Evolutionary conservation across 2,113 vertebrate species (phyloP).

Genomic region (Panthera tigris): DNA sequence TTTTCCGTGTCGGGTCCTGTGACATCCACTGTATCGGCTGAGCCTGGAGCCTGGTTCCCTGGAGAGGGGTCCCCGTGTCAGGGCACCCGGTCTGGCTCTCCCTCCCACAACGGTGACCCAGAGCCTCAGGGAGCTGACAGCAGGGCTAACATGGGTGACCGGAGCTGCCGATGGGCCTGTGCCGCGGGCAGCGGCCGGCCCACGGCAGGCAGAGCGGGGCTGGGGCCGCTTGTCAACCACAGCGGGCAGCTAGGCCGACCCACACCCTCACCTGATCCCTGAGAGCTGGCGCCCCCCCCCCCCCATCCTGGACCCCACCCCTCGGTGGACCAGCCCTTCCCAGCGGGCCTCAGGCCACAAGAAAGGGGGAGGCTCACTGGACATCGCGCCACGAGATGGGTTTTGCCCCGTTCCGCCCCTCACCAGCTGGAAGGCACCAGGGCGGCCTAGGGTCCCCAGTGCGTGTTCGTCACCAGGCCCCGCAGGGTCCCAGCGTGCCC

Average conservation of each 20-base stretch:
- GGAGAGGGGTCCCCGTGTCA: background rate
- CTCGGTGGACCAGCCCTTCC: background rate
- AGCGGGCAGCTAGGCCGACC: background rate
- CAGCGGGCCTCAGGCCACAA: too few relatives aligned
- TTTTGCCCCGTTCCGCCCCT: background rate
- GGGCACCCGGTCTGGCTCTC: background rate
- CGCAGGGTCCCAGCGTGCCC: background rate
- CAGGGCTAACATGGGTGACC: background rate
- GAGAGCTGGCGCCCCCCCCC: too few relatives aligned
- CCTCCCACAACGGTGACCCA: background rate
- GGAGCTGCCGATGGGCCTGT: background rate
- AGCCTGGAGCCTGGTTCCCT: background rate
- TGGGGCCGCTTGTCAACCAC: background rate
- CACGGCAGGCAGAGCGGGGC: background rate
- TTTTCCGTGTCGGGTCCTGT: background rate
- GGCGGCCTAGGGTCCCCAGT: accelerated
- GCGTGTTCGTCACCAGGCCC: accelerated
- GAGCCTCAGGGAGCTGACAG: background rate
- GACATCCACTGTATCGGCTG: background rate
- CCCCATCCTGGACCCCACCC: background rate
- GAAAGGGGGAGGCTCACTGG: background rate
- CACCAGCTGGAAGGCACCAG: accelerated
- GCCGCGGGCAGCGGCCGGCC: accelerated
- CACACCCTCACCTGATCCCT: background rate
- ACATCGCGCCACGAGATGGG: accelerated